Evolutionary conservation across 2,113 vertebrate species (phyloP), one percentile per base, ranked within the genome.

Genomic region (Willisornis vidua): DNA sequence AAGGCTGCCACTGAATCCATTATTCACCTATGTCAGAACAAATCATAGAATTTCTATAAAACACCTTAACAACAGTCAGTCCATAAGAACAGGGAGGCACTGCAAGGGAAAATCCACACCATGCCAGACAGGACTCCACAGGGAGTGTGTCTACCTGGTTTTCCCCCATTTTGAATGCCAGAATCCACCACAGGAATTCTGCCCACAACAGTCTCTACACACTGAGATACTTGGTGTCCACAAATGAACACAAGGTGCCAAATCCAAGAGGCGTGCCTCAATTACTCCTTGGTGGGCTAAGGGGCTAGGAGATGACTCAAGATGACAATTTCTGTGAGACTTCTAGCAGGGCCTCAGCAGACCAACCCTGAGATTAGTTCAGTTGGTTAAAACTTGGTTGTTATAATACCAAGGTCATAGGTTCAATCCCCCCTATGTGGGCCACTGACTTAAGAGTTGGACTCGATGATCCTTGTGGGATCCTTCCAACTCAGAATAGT

Each of bases 161-260:
- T 90, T 84, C 54, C 90, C 58, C 43, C 8, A 0, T 35, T 93
- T 48, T 33, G 48, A 86, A 77, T 59, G 76, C 52, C 76, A 96
- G 68, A 45, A 71, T 24, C 57, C 61, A 89, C 72, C 65, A 81
- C 68, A 92, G 83, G 72, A 96, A 87, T 95, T 93, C 75, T 84
- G 76, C 28, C 55, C 58, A 48, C 57, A 71, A 25, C 28, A 35
- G 17, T 19, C 35, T 77, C 68, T 76, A 46, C 68, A 22, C 10
- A 55, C 1, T 5, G 23, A 35, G 73, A 43, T 59, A 61, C 14
- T 55, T 19, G 52, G 14, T 48, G 77, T 35, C 78, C 80, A 67
- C 48, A 57, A 80, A 5, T 26, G 33, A 61, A 19, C 4, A 10
- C 14, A 39, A 71, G 6, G 5, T 4, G 33, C 12, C 45, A 48